A percentile compares a stretch with the other conserved stretches of the same genome.
Conservation (phyloP, 2,113 vertebrate genomes). For the Geococcyx californianus region DNA sequence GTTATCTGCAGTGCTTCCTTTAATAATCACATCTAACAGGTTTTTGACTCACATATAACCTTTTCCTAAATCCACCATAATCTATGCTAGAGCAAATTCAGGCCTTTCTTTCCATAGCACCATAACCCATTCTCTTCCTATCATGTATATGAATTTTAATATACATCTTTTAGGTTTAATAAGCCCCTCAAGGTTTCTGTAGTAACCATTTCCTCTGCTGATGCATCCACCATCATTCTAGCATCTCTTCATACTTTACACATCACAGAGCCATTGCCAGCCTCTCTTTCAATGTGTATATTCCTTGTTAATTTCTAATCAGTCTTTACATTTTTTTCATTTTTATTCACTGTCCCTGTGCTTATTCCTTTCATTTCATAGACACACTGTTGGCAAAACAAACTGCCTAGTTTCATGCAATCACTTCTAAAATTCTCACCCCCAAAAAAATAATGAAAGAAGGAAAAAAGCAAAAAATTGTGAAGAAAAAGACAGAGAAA, state of each 20-base stretch:
- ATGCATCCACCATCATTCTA: background rate
- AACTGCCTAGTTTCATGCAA: background rate
- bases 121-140: background rate
- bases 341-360: background rate
- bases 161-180: background rate
- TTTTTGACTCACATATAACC: background rate
- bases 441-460: background rate
- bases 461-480: background rate
- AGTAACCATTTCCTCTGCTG: background rate
- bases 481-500: background rate
- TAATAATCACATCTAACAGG: background rate
- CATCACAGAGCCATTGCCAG: background rate
- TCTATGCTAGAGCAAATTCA: background rate
- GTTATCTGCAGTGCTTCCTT: background rate
- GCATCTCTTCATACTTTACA: background rate
- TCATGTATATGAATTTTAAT: background rate
- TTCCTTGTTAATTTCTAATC: background rate
- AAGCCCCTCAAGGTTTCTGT: background rate
- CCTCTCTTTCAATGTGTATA: background rate
- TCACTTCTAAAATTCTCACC: background rate
- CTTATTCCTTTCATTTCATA: background rate
- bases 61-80: background rate
- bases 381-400: background rate
- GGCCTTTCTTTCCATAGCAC: background rate
- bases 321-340: background rate